Base-by-base conservation (phyloP, 2,113 vertebrate species). In the Cheilinus undulatus region DNA sequence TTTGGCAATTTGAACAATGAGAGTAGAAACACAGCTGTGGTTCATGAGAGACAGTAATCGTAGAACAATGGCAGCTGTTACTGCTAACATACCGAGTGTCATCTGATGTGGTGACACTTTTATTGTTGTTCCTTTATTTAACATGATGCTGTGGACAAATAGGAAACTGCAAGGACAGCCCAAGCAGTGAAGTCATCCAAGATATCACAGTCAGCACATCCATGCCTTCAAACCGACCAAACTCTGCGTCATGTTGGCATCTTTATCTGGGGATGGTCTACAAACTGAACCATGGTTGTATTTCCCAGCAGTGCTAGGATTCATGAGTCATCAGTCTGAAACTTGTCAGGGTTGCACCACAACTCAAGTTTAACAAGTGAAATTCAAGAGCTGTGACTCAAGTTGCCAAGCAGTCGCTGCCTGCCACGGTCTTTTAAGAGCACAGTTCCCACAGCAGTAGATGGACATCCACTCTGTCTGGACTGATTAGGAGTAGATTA, bases 41-140 rank as follows among this genome's bases (percentile, higher is more conserved):
- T 74, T 86, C 17, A 46, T 80, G 61, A 20, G 26, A 27, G 19
- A 40, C 62, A 71, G 46, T 59, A 50, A 32, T 60, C 0, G 11
- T 12, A 32, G 32, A 75, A 84, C 78, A 82, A 84, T 73, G 52
- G 69, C 78, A 86, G 81, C 76, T 83, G 84, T 58, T 38, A 54
- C 50, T 54, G 46, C 26, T 54, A 58, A 64, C 46, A 81, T 78
- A 57, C 66, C 65, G 58, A 73, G 69, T 66, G 62, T 69, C 79
- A 75, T 67, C 43, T 73, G 67, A 84, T 76, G 75, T 58, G 54
- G 52, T 66, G 50, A 77, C 71, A 78, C 68, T 66, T 83, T 77
- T 67, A 79, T 67, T 56, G 53, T 54, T 26, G 23, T 46, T 66
- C 66, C 42, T 51, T 38, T 53, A 48, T 30, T 61, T 28, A 71